Evolutionary conservation across 2,888 invertebrate genomes (phyloP).

Genomic region (Bursaphelenchus okinawaensis): DNA sequence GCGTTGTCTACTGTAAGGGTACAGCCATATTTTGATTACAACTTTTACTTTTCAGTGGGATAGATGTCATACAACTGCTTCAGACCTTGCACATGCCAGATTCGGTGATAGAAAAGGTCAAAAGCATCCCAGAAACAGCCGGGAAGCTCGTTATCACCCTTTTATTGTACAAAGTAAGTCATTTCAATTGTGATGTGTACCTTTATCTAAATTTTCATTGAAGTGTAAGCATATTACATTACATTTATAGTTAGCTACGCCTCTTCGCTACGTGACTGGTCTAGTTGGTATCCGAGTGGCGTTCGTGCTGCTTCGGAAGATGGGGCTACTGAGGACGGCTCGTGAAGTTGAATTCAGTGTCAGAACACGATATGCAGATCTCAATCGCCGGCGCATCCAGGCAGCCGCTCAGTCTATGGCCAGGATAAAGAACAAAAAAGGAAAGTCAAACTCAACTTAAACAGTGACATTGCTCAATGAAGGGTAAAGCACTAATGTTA

Average conservation of each 20-base stretch:
- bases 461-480: too few relatives aligned
- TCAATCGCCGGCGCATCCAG: conserved; percentile 10
- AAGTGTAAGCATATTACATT: not conserved
- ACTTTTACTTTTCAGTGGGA: conserved; percentile 67
- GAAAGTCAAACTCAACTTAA: conserved; percentile 6
- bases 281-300: conserved; percentile 43
- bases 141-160: conserved; percentile 84
- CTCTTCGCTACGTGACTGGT: conserved; percentile 53
- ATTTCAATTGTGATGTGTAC: too few relatives aligned
- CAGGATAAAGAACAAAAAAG: conserved; percentile 4
- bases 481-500: too few relatives aligned
- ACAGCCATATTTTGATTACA: not conserved
- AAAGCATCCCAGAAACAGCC: conserved; percentile 61
- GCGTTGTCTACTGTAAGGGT: not conserved
- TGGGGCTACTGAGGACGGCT: conserved; percentile 44
- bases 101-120: conserved; percentile 70
- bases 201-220: conserved; percentile 5
- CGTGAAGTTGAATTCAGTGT: conserved; percentile 41
- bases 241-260: conserved; percentile 52
- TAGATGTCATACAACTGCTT: conserved; percentile 77
- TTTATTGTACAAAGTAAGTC: conserved; percentile 78
- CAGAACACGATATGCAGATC: conserved; percentile 38
- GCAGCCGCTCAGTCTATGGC: conserved; percentile 3
- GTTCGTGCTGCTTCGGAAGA: conserved; percentile 38
- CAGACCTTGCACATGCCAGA: conserved; percentile 76